Conservation (phyloP, 2,113 vertebrate species). For the Apaloderma vittatum region DNA sequence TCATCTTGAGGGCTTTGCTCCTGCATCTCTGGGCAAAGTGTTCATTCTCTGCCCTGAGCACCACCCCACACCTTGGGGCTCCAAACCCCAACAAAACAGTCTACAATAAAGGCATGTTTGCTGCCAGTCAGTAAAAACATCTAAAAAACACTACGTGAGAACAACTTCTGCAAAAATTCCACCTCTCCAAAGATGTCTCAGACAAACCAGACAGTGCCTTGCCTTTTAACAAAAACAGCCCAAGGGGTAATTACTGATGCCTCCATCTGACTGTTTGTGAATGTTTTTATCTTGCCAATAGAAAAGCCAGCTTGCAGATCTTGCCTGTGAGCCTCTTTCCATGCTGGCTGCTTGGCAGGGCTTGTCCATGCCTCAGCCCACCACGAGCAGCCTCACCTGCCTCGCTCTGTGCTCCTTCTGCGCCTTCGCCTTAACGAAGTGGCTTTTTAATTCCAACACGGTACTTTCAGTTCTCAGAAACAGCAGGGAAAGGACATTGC, state of each 20-base stretch:
- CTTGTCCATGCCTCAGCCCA: neutral
- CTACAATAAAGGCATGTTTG: neutral
- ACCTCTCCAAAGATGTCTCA: neutral
- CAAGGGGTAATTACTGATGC: neutral
- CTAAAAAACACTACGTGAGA: neutral
- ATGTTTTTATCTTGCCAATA: neutral
- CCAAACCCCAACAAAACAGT: accelerated
- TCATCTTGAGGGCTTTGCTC: neutral
- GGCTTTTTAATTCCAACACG: neutral
- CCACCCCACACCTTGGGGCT: neutral
- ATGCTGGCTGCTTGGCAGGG: neutral
- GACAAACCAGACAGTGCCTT: neutral
- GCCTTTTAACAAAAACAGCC: neutral
- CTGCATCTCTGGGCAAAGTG: accelerated
- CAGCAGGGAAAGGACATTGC: neutral
- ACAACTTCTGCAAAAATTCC: neutral
- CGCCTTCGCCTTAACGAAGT: slow-evolving; percentile 24
- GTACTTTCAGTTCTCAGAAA: slow-evolving; percentile 40
- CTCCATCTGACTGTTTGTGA: neutral
- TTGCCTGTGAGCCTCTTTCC: neutral
- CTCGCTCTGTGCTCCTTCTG: neutral
- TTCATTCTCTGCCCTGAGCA: neutral
- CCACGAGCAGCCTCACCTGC: accelerated
- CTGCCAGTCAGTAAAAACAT: neutral
- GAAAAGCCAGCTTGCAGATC: neutral